Percentiles rank a stretch among this genome's conserved stretches.
Conservation (phyloP, 2,888 invertebrate species). For the Leucophenga maculata region DNA sequence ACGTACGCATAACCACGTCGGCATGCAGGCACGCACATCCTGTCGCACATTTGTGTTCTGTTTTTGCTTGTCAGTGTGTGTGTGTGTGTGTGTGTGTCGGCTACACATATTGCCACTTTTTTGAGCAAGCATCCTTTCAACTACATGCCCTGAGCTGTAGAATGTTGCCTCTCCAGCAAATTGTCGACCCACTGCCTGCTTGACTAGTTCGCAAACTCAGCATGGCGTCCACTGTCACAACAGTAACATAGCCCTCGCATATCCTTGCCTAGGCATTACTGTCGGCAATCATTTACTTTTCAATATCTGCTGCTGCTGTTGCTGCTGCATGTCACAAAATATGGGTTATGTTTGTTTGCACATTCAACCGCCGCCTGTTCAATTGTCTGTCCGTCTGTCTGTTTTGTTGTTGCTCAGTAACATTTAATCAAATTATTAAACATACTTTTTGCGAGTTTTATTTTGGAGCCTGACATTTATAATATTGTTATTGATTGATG, state of each 20-base stretch:
- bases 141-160: constrained; percentile 45
- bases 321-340: constrained; percentile 32
- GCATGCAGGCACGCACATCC: constrained; percentile 43
- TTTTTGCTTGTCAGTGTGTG: not conserved
- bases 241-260: not conserved
- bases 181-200: not conserved
- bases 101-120: constrained; percentile 58
- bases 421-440: constrained; percentile 63
- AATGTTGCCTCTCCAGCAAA: not conserved
- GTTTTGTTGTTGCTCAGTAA: constrained; percentile 34
- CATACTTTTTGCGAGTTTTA: constrained; percentile 20
- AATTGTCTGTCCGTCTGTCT: constrained; percentile 26
- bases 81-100: constrained; percentile 38
- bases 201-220: not conserved
- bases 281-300: constrained; percentile 47
- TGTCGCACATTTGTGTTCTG: constrained; percentile 30
- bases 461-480: constrained; percentile 9
- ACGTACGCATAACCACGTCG: constrained; percentile 45
- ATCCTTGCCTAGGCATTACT: not conserved
- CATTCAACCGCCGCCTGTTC: constrained; percentile 28
- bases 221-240: not conserved
- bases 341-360: constrained; percentile 39
- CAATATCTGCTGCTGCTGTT: constrained; percentile 53
- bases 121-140: constrained; percentile 34
- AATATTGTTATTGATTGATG: constrained; percentile 24